Base-by-base conservation (phyloP, 2,888 invertebrate genomes). In the Cephalotes varians region DNA sequence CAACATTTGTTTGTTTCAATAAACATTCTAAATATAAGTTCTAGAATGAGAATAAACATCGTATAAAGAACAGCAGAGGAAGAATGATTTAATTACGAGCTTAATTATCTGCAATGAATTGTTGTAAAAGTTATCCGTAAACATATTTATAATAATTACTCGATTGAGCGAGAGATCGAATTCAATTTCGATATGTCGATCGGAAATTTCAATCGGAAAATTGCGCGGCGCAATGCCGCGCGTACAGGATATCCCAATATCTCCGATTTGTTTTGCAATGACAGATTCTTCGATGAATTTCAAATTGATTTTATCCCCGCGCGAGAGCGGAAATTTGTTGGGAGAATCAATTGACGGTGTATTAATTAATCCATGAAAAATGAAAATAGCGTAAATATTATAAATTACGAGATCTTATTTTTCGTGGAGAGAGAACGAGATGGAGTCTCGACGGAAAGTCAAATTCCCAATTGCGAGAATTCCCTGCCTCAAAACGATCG, bases 171-270 rank as follows among this genome's bases (percentile, higher is more conserved):
- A 28, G n/a, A n/a, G 44, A 51, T 49, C 34, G 37, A 37, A 64
- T 51, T 51, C 21, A 76, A 51, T 65, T 51, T 51, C 28, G 37
- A 76, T 44, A 37, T n/a, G 64, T 64, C 51, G 37, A 76, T 65
- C 64, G 65, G 76, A 76, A 76, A 40, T 64, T 64, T 54, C 76
- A 65, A 65, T 76, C 64, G 37, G 37, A 64, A 64, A 76, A 64
- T 64, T 34, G 76, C 49, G 25, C 25, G 74, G 49, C 18, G 28
- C 18, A 18, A 21, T 31, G n/a, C 34, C 40, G 40, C 3, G 15
- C 15, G 2, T 18, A 28, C 64, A 51, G 65, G 37, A 64, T 65
- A 65, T 65, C 64, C 28, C 76, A 54, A 76, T 76, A 65, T 65
- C 37, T 28, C 40, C 64, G 28, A 21, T 49, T 37, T 76, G 40